A percentile compares a stretch with the other conserved stretches of the same genome.
Conservation (phyloP, 1,140 invertebrate genomes). For the Drosophila triauraria region DNA sequence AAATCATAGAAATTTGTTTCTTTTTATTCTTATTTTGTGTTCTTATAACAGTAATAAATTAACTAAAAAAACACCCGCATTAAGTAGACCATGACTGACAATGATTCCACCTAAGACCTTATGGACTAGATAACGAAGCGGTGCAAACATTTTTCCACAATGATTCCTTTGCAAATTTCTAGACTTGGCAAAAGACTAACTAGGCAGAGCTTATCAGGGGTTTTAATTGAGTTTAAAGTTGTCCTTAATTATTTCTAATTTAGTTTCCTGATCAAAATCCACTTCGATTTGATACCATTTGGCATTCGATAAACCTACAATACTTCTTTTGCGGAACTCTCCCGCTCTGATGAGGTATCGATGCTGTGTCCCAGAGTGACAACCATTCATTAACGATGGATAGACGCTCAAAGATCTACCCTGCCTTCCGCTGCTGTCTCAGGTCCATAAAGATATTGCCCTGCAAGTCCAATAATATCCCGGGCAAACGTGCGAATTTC, state of each 20-base stretch:
- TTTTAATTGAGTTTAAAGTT: not conserved
- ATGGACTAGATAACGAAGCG: conserved; percentile 15
- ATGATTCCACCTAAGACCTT: not conserved
- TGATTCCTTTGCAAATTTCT: not conserved
- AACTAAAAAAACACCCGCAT: not conserved
- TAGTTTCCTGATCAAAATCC: not conserved
- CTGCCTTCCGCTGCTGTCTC: not conserved
- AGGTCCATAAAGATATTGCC: not conserved
- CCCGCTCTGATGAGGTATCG: not conserved
- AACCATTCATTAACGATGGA: not conserved
- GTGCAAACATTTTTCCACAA: not conserved
- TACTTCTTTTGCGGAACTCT: conserved; percentile 17
- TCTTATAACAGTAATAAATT: not conserved
- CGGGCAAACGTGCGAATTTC: conserved; percentile 55
- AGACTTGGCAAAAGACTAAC: not conserved
- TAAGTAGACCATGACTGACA: conserved; percentile 1
- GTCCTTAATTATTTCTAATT: too few species aligned
- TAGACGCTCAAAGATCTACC: conserved; percentile 24
- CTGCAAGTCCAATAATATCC: conserved; percentile 28
- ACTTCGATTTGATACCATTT: not conserved
- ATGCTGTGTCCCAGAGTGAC: conserved; percentile 8
- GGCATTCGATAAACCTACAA: conserved; percentile 17
- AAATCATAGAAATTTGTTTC: conserved; percentile 1
- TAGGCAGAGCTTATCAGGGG: not conserved
- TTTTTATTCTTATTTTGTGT: not conserved